Base-by-base conservation (phyloP, 53 echinoderm and acorn worm genomes). In the Apostichopus leukothele region DNA sequence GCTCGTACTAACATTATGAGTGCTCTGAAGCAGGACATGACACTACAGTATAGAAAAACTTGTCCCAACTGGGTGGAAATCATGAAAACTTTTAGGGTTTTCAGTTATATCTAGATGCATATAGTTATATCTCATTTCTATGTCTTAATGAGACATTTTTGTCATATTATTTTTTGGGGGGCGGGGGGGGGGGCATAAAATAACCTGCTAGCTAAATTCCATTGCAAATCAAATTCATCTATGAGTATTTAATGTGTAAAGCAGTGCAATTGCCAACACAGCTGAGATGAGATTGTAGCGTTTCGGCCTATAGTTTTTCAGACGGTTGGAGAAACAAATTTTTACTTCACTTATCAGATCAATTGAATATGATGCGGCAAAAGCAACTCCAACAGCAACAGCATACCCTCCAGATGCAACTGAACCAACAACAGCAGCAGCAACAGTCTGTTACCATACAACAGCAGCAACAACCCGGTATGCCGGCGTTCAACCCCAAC, bases 331-430 rank as follows among this genome's bases (percentile, higher is more conserved):
- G 3, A 39, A 39, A 39, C 16, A 63, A 63, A 63, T 63, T 5
- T 61, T 61, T 63, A 13, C 4, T 63, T 63, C 16, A 16, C 16
- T 63, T 63, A 18, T 54, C 50, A 39, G 54, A 74, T 67, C 53
- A 74, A 22, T 53, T 23, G 54, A 83, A 84, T 68, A 51, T 52
- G 84, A 74, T 84, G 16, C 73, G 85, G 57, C 75, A 73, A 22
- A 27, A 79, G 6, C 83, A 83, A 20, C 55, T 83, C 16, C 90
- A 90, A 74, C 90, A 83, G 73, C 77, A 91, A 14, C 91, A 91
- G 60, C 63, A 63, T 11, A 13, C 63, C 11, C 63, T 63, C 6
- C 63, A 63, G 4, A 63, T 63, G 63, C 63, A 63, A 6, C 10
- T 63, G 63, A 63, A 63, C 63, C 63, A 63, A 63, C 91, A 86